Percentiles rank a stretch among this genome's conserved stretches.
phyloP scores from a whole-genome alignment of 2,888 invertebrate species.

The Leptinotarsa rubiginosa region DNA sequence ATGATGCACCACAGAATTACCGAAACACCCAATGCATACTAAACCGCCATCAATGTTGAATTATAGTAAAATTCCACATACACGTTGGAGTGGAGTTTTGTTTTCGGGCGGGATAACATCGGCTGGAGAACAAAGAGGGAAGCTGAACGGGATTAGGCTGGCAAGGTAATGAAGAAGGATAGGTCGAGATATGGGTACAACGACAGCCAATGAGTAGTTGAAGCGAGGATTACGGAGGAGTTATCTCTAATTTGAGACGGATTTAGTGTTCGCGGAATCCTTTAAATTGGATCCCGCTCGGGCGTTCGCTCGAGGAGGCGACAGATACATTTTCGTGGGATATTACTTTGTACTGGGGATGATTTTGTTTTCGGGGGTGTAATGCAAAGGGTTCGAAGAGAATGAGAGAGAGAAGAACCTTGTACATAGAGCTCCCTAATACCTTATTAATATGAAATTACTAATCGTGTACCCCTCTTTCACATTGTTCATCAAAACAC shows the following conservation, averaged over 20 bases:
- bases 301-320: conserved; percentile 51
- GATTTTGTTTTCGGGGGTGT: neutral
- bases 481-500: too few relatives aligned
- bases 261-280: conserved; percentile 70
- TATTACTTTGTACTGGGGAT: conserved; percentile 16
- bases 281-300: conserved; percentile 68
- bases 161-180: conserved; percentile 61
- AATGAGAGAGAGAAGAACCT: too few relatives aligned
- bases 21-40: conserved; percentile 31
- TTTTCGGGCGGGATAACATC: conserved; percentile 49
- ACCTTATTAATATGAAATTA: too few relatives aligned
- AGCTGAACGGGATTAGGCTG: conserved; percentile 43
- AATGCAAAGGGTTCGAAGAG: neutral
- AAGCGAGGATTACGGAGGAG: conserved; percentile 66
- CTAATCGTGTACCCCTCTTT: too few relatives aligned
- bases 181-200: conserved; percentile 59
- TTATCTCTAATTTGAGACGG: conserved; percentile 72
- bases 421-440: too few relatives aligned
- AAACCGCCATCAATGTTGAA: conserved; percentile 29
- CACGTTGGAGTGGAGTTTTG: conserved; percentile 42
- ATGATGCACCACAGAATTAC: conserved; percentile 16
- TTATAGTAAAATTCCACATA: conserved; percentile 36
- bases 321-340: conserved; percentile 57
- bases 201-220: conserved; percentile 64
- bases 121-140: conserved; percentile 48